Percentiles rank a stretch among this genome's conserved stretches.
Evolutionary conservation across 92 coral and sea anemone genomes (phyloP).

Genomic region (Diadumene lineata): DNA sequence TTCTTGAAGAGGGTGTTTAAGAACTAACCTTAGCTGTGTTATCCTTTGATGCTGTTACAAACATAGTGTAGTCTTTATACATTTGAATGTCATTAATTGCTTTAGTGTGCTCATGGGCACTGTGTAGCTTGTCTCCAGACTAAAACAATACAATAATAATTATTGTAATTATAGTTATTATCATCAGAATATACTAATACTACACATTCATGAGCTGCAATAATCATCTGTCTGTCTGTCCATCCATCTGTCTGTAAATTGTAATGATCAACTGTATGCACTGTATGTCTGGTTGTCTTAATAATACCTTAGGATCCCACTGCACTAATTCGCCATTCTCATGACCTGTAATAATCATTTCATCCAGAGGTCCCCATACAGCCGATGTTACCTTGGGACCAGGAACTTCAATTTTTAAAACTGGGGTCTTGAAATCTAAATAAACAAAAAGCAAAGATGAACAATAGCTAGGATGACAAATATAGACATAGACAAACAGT

Average conservation of each 20-base stretch:
- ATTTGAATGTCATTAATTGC: constrained; percentile 91
- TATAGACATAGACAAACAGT: too few relatives aligned
- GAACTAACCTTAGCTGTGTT: constrained; percentile 88
- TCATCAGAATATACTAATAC: too few relatives aligned
- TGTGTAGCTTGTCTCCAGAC: constrained; percentile 84
- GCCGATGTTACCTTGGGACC: constrained; percentile 90
- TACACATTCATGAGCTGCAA: too few relatives aligned
- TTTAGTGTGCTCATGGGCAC: constrained; percentile 85
- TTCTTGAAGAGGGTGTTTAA: too few relatives aligned
- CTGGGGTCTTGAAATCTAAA: constrained; percentile 72
- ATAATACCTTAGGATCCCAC: constrained; percentile 85
- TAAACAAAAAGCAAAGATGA: too few relatives aligned
- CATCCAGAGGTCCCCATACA: constrained; percentile 96
- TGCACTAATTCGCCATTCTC: constrained; percentile 96
- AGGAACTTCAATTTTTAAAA: constrained; percentile 70
- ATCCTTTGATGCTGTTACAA: constrained; percentile 97
- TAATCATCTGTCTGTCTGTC: not conserved
- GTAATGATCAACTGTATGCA: not conserved
- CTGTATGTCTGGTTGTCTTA: not conserved
- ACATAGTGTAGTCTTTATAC: constrained; percentile 95
- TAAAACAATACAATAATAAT: constrained; percentile 25
- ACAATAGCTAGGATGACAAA: too few relatives aligned
- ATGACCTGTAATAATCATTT: constrained; percentile 90
- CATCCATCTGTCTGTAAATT: not conserved
- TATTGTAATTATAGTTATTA: too few relatives aligned